Base-by-base conservation (phyloP, 2,888 invertebrate species). In the Hyposoter didymator region DNA sequence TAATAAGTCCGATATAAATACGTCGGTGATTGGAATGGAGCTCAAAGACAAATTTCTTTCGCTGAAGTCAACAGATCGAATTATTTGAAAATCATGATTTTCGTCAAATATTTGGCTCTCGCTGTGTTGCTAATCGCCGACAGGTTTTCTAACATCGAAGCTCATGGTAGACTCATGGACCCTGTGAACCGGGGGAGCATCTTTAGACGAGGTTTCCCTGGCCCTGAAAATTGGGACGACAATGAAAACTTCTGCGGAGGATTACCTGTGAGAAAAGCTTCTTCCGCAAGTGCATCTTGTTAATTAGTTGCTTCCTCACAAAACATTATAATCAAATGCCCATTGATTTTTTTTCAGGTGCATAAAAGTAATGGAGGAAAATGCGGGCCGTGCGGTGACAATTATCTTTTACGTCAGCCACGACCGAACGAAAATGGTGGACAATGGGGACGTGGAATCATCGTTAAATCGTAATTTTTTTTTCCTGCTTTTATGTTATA, bases 301-400 rank as follows among this genome's bases (percentile, higher is more conserved):
- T 14, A 47, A 14, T 47, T 35, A 35, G 35, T 35, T 4, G 4
- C 6, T 35, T 6, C 6, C 35, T 35, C 35, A 35, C 35, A 2
- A 35, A 35, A 35, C 35, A 5, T 35, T 35, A 35, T 35, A 35
- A 35, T 35, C 35, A 35, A 35, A 35, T 35, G 35, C 0, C 5
- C 35, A 35, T 35, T 35, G 6, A 35, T 35, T 35, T 35, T 35
- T 35, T 6, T 35, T 6, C 35, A 35, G 35, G 35, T 35, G 35
- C 35, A 19, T 19, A 28, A 45, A 69, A 22, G 4, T 2, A 47
- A 47, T 12, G 17, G 17, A 14, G 17, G 12, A 47, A 47, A 47
- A 47, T 96, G 96, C 87, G 96, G 96, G 0, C 87, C 94, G 0
- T 96, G 95, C 87, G 95, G 96, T 1, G 95, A 95, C 89, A 91